phyloP scores from a whole-genome alignment of 2,113 vertebrate genomes.

The Python bivittatus region DNA sequence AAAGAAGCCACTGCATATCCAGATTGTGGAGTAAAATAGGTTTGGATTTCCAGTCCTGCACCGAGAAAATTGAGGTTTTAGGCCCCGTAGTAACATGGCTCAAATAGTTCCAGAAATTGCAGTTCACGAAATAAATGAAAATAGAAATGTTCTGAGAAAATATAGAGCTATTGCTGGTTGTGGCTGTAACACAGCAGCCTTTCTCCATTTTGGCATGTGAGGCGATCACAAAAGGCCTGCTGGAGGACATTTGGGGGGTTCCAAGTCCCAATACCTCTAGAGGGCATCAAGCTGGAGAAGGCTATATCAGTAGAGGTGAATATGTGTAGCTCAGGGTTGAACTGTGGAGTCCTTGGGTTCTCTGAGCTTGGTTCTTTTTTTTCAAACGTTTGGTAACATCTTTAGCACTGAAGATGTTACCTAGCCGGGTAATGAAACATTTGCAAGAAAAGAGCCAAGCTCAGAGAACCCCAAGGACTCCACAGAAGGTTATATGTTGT shows the following conservation, averaged over 20 bases:
- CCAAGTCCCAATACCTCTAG: neutral
- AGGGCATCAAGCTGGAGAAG: neutral
- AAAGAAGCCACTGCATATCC: neutral
- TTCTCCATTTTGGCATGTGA: neutral
- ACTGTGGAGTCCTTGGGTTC: no score
- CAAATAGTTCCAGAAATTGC: constrained; percentile 32
- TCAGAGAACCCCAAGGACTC: no score
- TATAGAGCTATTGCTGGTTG: neutral
- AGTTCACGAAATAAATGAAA: constrained; percentile 7
- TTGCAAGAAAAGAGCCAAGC: no score
- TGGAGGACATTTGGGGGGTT: neutral
- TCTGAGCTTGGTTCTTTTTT: no score
- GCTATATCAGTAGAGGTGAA: neutral
- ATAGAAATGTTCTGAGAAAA: neutral
- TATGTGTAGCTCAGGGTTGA: no score
- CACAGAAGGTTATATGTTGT: neutral
- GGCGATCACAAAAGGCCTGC: neutral
- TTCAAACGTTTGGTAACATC: no score
- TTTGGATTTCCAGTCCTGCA: neutral
- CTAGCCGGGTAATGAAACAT: no score
- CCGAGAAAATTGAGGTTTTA: constrained; percentile 25
- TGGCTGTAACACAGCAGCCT: neutral
- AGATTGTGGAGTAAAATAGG: neutral
- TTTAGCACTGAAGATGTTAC: no score
- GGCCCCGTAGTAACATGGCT: neutral